Evolutionary conservation across 1,140 invertebrate genomes (phyloP).

Genomic region (Popillia japonica): DNA sequence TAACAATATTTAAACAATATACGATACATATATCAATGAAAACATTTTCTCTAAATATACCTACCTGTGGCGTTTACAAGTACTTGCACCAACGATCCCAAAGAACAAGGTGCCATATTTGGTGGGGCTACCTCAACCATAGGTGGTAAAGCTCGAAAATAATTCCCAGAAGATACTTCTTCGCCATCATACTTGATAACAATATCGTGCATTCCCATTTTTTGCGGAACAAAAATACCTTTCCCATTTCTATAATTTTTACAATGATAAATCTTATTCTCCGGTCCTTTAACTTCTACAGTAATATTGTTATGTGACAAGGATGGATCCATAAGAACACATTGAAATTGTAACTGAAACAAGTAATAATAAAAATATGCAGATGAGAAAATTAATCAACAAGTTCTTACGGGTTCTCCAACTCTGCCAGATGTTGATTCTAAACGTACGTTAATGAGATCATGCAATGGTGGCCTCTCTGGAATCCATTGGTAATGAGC

Average conservation of each 20-base stretch:
- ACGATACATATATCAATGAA: too few relatives aligned
- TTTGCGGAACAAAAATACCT: constrained; percentile 86
- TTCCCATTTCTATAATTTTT: constrained; percentile 75
- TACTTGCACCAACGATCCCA: constrained; percentile 94
- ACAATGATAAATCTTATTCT: constrained; percentile 72
- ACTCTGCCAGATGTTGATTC: constrained; percentile 84
- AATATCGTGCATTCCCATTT: constrained; percentile 92
- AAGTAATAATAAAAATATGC: neutral
- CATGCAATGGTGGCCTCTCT: constrained; percentile 80
- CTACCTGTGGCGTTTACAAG: constrained; percentile 86
- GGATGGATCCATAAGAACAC: constrained; percentile 80
- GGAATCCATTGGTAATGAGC: constrained; percentile 89
- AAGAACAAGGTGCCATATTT: constrained; percentile 92
- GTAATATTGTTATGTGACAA: constrained; percentile 80
- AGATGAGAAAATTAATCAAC: neutral
- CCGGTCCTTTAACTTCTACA: constrained; percentile 72
- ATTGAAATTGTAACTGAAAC: constrained; percentile 78
- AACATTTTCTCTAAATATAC: too few relatives aligned
- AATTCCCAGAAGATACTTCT: constrained; percentile 67
- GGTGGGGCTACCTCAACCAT: constrained; percentile 85
- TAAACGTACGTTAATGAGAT: constrained; percentile 77
- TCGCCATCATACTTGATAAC: constrained; percentile 71
- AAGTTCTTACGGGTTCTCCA: constrained; percentile 76
- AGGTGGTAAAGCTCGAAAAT: constrained; percentile 87
- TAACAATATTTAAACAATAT: too few relatives aligned